Percentiles rank a stretch among this genome's conserved stretches.
Conservation (phyloP, 2,888 invertebrate species). For the Ariolimax columbianus region DNA sequence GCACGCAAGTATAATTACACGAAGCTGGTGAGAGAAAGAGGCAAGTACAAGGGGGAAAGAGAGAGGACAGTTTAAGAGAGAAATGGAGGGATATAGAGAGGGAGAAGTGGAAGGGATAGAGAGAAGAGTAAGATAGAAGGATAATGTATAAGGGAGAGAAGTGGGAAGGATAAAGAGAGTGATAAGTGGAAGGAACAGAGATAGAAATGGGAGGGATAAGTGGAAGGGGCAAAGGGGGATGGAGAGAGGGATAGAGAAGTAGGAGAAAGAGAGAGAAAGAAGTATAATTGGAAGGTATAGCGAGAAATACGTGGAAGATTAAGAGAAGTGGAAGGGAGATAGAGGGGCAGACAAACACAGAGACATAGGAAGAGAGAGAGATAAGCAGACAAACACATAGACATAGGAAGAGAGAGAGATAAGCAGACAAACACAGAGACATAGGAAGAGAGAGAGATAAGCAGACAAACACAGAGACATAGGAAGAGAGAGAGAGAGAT, state of each 20-base stretch:
- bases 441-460: background rate
- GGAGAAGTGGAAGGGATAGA: too few species aligned
- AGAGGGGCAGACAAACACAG: background rate
- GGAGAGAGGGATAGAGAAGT: background rate
- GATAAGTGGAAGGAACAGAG: background rate
- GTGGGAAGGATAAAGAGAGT: too few species aligned
- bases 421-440: background rate
- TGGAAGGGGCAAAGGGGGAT: background rate
- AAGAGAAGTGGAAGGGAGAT: background rate
- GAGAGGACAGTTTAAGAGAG: too few species aligned
- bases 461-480: background rate
- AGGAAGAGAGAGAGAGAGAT: background rate
- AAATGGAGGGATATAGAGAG: too few species aligned
- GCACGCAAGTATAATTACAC: too few species aligned
- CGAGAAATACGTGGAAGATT: background rate
- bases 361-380: background rate
- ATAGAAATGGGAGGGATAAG: background rate
- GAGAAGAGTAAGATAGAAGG: too few species aligned
- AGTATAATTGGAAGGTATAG: background rate
- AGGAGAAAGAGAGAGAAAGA: background rate
- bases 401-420: background rate
- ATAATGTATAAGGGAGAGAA: too few species aligned
- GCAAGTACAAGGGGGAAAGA: too few species aligned
- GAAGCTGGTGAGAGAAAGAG: too few species aligned
- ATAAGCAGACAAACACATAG: background rate